phyloP scores from a whole-genome alignment of 2,797 vertebrate genomes.

The Sarcoramphus papa region DNA sequence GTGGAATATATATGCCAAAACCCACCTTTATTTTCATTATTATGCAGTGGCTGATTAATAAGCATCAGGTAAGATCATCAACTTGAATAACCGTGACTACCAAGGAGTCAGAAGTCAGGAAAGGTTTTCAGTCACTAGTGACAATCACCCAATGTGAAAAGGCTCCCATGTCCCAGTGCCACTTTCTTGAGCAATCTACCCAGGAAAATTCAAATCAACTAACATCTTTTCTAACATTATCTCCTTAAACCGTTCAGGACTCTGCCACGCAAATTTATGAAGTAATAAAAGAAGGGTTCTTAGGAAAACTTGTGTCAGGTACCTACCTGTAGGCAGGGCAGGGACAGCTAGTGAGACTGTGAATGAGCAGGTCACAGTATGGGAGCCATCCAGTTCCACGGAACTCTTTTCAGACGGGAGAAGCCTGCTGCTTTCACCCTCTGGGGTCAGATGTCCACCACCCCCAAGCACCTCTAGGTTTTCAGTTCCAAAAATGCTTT shows the following conservation, averaged over 20 bases:
- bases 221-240: not conserved
- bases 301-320: no score
- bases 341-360: conserved; percentile 58
- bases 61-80: not conserved
- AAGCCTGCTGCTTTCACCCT: not conserved
- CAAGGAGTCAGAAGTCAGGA: not conserved
- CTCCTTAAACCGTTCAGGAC: not conserved
- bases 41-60: not conserved
- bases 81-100: not conserved
- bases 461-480: not conserved
- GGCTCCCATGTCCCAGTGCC: not conserved
- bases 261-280: not conserved
- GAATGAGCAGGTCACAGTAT: conserved; percentile 39
- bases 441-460: not conserved
- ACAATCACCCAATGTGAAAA: not conserved
- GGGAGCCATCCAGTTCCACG: not conserved
- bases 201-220: not conserved
- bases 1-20: not conserved
- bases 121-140: not conserved
- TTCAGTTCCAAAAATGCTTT: not conserved
- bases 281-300: not conserved
- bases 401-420: not conserved
- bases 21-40: not conserved
- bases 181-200: not conserved
- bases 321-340: not conserved